phyloP scores from a whole-genome alignment of 2,797 vertebrate species.

The Takifugu rubripes region DNA sequence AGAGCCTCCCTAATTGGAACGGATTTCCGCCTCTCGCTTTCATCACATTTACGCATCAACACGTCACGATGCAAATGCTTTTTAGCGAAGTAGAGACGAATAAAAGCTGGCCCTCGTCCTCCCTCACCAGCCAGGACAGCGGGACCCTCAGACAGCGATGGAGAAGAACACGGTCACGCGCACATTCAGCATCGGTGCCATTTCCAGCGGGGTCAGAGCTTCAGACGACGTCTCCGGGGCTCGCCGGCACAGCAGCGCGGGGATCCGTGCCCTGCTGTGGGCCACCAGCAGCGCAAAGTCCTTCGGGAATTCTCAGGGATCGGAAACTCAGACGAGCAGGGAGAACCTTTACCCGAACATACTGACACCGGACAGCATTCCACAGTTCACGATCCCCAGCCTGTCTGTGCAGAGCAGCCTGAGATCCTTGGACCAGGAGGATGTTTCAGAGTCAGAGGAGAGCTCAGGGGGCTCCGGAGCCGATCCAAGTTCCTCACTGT shows the following conservation, averaged over 20 bases:
- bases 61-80: slow-evolving; percentile 19
- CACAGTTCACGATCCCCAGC: slow-evolving; percentile 76
- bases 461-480: slow-evolving; percentile 18
- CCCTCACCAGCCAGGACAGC: background rate
- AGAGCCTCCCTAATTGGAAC: slow-evolving; percentile 41
- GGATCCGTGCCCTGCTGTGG: slow-evolving; percentile 64
- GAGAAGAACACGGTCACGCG: slow-evolving; percentile 56
- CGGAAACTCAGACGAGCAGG: slow-evolving; percentile 56
- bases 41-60: slow-evolving; percentile 50
- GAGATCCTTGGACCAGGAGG: slow-evolving; percentile 29
- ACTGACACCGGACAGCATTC: slow-evolving; percentile 75
- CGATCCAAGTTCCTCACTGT: slow-evolving; percentile 14
- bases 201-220: slow-evolving; percentile 24
- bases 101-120: slow-evolving; percentile 51
- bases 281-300: slow-evolving; percentile 53
- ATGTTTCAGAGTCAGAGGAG: slow-evolving; percentile 23
- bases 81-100: slow-evolving; percentile 24
- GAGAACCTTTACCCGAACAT: slow-evolving; percentile 63
- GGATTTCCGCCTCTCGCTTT: slow-evolving; percentile 45
- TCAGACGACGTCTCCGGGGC: slow-evolving; percentile 36
- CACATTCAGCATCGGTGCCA: slow-evolving; percentile 65
- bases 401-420: slow-evolving; percentile 36
- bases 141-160: slow-evolving; percentile 38
- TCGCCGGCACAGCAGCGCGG: slow-evolving; percentile 66
- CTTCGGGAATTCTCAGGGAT: slow-evolving; percentile 51